Conservation (phyloP, 2,113 vertebrate species). For the Etheostoma cragini region DNA sequence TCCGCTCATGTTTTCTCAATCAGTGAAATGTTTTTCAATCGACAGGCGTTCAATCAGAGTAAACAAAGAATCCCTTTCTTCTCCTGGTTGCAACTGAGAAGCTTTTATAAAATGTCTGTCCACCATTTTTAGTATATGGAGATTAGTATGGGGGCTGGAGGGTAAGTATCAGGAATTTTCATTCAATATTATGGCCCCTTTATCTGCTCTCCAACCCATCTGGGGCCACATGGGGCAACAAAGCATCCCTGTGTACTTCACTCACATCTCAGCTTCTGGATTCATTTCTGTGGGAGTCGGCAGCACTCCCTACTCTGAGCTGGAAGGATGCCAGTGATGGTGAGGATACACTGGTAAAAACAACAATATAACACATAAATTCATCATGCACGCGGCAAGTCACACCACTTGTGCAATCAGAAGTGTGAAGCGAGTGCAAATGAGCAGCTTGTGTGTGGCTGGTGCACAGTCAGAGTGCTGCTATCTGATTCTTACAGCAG, state of each 20-base stretch:
- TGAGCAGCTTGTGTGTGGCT: constrained; percentile 70
- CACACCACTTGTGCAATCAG: constrained; percentile 67
- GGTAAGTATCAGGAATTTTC: constrained; percentile 47
- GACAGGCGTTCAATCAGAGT: constrained; percentile 40
- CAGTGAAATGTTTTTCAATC: constrained; percentile 6
- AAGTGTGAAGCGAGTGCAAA: constrained; percentile 72
- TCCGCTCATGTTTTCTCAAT: not conserved
- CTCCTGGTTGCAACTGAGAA: constrained; percentile 26
- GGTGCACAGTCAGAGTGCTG: constrained; percentile 55
- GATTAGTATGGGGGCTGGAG: constrained; percentile 31
- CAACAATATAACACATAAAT: constrained; percentile 42
- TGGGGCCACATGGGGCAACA: constrained; percentile 29
- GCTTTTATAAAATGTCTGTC: constrained; percentile 59
- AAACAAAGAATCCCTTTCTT: constrained; percentile 47
- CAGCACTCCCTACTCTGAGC: constrained; percentile 1
- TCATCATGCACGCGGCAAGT: constrained; percentile 51
- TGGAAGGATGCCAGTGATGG: constrained; percentile 8
- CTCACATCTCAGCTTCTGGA: constrained; percentile 20
- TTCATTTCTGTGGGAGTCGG: not conserved
- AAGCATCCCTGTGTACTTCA: constrained; percentile 11
- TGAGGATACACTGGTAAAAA: constrained; percentile 17
- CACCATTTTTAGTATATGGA: constrained; percentile 40
- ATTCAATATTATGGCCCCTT: constrained; percentile 26
- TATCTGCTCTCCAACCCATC: constrained; percentile 7
- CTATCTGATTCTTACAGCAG: constrained; percentile 51